A percentile compares a stretch with the other conserved stretches of the same genome.
These are phyloP conservation scores for Aleiodes leptofemur DNA, from an alignment of 2,888 invertebrate genomes.

Conservation along the genomic window DNA sequence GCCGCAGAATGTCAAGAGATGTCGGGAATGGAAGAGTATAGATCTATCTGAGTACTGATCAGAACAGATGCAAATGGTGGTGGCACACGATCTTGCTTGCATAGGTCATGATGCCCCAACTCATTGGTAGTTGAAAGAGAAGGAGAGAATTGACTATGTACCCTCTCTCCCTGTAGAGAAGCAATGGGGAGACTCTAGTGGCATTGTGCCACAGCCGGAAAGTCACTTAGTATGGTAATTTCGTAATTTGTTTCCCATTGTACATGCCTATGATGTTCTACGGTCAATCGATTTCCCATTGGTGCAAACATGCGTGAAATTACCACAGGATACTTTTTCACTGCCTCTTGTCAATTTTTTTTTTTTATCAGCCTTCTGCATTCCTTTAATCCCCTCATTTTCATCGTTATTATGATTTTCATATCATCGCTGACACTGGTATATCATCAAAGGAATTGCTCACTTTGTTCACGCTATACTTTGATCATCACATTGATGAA, in stretches of 20 bases:
- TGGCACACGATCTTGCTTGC: conserved; percentile 55
- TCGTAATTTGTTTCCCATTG: conserved; percentile 69
- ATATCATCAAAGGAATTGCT: neutral
- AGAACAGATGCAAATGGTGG: conserved; percentile 58
- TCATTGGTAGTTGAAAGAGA: neutral
- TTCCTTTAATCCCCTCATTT: too few relatives aligned
- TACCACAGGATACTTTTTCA: conserved; percentile 53
- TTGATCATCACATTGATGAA: too few relatives aligned
- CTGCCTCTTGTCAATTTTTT: neutral
- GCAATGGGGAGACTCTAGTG: conserved; percentile 8
- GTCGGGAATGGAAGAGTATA: neutral
- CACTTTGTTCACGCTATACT: neutral
- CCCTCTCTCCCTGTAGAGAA: neutral
- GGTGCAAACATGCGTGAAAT: conserved; percentile 62
- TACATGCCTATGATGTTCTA: conserved; percentile 62
- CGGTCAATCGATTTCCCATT: conserved; percentile 61
- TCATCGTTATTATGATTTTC: too few relatives aligned
- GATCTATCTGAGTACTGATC: conserved; percentile 42
- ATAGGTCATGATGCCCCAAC: conserved; percentile 42
- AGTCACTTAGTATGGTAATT: conserved; percentile 69
- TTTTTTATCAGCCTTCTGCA: neutral
- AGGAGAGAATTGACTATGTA: neutral
- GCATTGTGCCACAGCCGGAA: conserved; percentile 59
- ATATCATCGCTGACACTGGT: too few relatives aligned
- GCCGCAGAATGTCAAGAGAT: conserved; percentile 29